These are phyloP conservation scores for Glyptemys insculpta DNA, from an alignment of 2,797 vertebrate genomes.

Conservation along the genomic window DNA sequence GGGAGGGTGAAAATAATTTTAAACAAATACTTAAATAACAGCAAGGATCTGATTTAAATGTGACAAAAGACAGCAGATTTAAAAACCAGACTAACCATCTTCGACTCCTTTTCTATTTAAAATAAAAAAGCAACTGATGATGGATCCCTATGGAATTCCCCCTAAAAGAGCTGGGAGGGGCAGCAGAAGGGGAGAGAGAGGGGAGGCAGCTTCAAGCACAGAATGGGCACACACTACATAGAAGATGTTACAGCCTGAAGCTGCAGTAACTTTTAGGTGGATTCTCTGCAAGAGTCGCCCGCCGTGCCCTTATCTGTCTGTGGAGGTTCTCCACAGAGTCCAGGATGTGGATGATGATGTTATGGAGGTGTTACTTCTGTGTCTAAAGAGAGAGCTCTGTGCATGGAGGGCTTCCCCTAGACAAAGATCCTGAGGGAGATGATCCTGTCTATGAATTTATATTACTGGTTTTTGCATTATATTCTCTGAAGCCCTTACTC, in stretches of 20 bases:
- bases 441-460: neutral
- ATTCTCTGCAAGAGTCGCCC: neutral
- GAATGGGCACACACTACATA: neutral
- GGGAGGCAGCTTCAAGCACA: constrained; percentile 6
- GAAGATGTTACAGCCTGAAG: neutral
- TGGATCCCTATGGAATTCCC: neutral
- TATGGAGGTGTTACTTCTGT: neutral
- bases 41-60: constrained; percentile 36
- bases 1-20: constrained; percentile 18
- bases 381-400: neutral
- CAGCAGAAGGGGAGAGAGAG: neutral
- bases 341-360: neutral
- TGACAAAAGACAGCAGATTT: neutral
- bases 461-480: neutral
- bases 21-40: constrained; percentile 32
- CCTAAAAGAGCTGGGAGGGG: neutral
- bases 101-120: neutral
- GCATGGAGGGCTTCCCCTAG: neutral
- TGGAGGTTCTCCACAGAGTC: neutral
- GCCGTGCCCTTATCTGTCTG: neutral
- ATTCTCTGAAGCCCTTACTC: neutral
- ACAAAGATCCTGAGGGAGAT: neutral
- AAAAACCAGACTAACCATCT: neutral
- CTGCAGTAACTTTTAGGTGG: neutral
- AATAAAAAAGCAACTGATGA: neutral